Evolutionary conservation across 2,113 vertebrate species (phyloP).

Genomic region (Poecile atricapillus): DNA sequence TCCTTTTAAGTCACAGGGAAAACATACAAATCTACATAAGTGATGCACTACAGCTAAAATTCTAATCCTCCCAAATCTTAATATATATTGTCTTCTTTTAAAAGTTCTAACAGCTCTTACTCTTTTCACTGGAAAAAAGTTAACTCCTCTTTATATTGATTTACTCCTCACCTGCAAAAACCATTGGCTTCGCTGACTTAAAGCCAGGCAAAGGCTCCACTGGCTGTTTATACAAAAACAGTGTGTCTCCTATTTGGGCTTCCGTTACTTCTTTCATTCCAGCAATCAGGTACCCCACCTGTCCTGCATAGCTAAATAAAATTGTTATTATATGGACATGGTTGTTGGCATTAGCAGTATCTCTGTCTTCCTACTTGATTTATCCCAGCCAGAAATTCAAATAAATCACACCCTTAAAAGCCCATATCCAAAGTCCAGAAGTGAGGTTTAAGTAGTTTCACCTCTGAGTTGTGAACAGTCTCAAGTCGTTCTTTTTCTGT

Average conservation of each 20-base stretch:
- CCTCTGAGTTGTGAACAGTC: not conserved
- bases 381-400: not conserved
- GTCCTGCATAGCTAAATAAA: constrained; percentile 89
- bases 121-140: not conserved
- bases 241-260: constrained; percentile 96
- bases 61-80: not conserved
- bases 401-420: not conserved
- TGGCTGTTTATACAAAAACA: constrained; percentile 85
- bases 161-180: constrained; percentile 90
- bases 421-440: not conserved
- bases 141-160: not conserved
- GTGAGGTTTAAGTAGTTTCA: not conserved
- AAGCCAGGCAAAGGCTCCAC: constrained; percentile 93
- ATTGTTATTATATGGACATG: constrained; percentile 57
- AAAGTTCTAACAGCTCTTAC: not conserved
- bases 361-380: not conserved
- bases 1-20: not conserved
- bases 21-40: not conserved
- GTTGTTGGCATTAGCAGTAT: constrained; percentile 18
- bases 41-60: accelerated
- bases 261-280: constrained; percentile 98
- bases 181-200: constrained; percentile 94
- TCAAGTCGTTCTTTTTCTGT: not conserved
- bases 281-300: constrained; percentile 93
- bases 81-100: not conserved